phyloP scores from a whole-genome alignment of 2,888 invertebrate genomes.

The Villa cingulata region DNA sequence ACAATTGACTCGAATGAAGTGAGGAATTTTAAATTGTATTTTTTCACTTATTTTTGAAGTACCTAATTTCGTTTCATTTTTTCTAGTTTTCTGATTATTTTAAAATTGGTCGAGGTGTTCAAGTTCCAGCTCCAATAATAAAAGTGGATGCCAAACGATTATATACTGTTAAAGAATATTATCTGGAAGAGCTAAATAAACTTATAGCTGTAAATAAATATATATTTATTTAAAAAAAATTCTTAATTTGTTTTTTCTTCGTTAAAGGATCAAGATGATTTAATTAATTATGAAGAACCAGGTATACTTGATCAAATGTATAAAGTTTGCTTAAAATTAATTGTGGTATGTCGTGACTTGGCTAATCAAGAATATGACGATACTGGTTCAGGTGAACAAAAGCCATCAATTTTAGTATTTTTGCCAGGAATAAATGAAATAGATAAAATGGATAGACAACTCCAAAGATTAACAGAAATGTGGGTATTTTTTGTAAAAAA shows the following conservation, averaged over 20 bases:
- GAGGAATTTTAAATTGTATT: too few relatives aligned
- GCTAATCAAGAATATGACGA: slow-evolving; percentile 29
- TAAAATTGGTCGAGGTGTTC: slow-evolving; percentile 16
- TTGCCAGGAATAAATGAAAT: slow-evolving; percentile 81
- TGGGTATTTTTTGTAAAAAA: slow-evolving; percentile 1
- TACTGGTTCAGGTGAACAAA: slow-evolving; percentile 23
- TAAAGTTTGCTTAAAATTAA: slow-evolving; percentile 45
- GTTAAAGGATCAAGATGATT: not conserved
- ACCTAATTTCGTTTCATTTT: too few relatives aligned
- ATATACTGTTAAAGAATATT: slow-evolving; percentile 48
- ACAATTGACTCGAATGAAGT: slow-evolving; percentile 58
- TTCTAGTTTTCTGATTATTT: slow-evolving; percentile 29
- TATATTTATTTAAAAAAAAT: slow-evolving; percentile 1
- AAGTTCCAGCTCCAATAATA: slow-evolving; percentile 42
- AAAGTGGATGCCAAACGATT: slow-evolving; percentile 40
- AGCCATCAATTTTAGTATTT: slow-evolving; percentile 69
- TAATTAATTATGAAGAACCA: slow-evolving; percentile 41
- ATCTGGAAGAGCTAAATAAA: slow-evolving; percentile 40
- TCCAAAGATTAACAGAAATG: slow-evolving; percentile 20
- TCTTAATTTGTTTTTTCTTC: not conserved
- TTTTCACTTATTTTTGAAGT: too few relatives aligned
- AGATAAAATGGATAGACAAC: slow-evolving; percentile 46
- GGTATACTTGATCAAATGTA: slow-evolving; percentile 46
- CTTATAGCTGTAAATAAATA: slow-evolving; percentile 37
- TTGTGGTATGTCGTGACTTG: slow-evolving; percentile 41